A percentile compares a stretch with the other conserved stretches of the same genome.
Evolutionary conservation across 2,797 vertebrate species (phyloP).

Genomic region (Discoglossus pictus): DNA sequence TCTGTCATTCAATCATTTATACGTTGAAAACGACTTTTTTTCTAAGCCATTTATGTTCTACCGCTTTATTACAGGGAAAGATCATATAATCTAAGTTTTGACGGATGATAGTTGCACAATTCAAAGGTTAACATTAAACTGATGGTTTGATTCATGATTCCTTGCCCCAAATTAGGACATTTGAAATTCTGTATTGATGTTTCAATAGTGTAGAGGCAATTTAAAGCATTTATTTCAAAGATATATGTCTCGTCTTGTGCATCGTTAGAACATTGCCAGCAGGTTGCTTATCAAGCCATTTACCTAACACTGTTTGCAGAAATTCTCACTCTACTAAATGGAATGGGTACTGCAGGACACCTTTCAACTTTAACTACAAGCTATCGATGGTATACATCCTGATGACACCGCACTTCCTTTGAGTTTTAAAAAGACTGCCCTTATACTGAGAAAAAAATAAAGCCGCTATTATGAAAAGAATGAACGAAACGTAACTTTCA

Average conservation of each 20-base stretch:
- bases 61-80: slow-evolving; percentile 43
- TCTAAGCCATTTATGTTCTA: background rate
- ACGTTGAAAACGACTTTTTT: slow-evolving; percentile 19
- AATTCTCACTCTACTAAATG: slow-evolving; percentile 63
- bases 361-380: slow-evolving; percentile 68
- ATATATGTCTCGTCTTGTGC: slow-evolving; percentile 58
- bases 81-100: slow-evolving; percentile 53
- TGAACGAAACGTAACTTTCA: slow-evolving; percentile 34
- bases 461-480: slow-evolving; percentile 30
- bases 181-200: slow-evolving; percentile 59
- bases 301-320: slow-evolving; percentile 65
- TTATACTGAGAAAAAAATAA: slow-evolving; percentile 17
- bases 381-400: slow-evolving; percentile 62
- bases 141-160: slow-evolving; percentile 33
- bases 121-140: slow-evolving; percentile 38
- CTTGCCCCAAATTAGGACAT: slow-evolving; percentile 41
- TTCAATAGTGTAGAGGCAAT: slow-evolving; percentile 64
- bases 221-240: slow-evolving; percentile 63
- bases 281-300: slow-evolving; percentile 64
- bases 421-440: slow-evolving; percentile 63
- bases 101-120: slow-evolving; percentile 50
- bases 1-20: slow-evolving; percentile 39
- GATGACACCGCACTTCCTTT: slow-evolving; percentile 62
- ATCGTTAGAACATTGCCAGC: slow-evolving; percentile 65
- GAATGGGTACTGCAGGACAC: slow-evolving; percentile 66